A percentile compares a stretch with the other conserved stretches of the same genome.
Evolutionary conservation across 2,888 invertebrate genomes (phyloP).

Genomic region (Nowickia ferox): DNA sequence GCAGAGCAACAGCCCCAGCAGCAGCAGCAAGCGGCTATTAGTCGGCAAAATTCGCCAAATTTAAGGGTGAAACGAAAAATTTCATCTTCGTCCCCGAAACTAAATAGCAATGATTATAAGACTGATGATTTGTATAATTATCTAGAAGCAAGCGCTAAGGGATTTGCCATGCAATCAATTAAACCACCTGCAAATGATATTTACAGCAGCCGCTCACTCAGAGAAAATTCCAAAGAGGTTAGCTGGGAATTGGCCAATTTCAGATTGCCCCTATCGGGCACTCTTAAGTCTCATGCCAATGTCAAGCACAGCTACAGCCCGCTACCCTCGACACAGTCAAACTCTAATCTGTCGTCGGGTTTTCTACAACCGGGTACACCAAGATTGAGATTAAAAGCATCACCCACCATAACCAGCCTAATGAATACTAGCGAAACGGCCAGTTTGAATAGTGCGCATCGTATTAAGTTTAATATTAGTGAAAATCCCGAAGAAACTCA

Average conservation of each 20-base stretch:
- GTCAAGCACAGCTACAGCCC: constrained; percentile 68
- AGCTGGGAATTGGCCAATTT: constrained; percentile 79
- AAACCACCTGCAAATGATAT: constrained; percentile 72
- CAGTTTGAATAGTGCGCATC: constrained; percentile 75
- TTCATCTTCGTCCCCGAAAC: constrained; percentile 81
- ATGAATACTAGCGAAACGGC: constrained; percentile 74
- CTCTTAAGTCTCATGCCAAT: constrained; percentile 76
- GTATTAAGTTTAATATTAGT: constrained; percentile 75
- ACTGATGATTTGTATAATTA: constrained; percentile 75
- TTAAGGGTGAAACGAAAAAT: constrained; percentile 80
- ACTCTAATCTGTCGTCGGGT: constrained; percentile 78
- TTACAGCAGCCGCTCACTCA: constrained; percentile 77
- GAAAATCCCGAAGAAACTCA: constrained; percentile 63
- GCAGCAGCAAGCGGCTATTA: constrained; percentile 21
- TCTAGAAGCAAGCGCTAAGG: constrained; percentile 71
- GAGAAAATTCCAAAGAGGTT: constrained; percentile 72
- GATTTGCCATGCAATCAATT: constrained; percentile 16
- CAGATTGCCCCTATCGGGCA: constrained; percentile 78
- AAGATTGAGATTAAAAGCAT: constrained; percentile 75
- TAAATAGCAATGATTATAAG: constrained; percentile 77
- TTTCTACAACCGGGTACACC: constrained; percentile 75
- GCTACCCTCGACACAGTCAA: constrained; percentile 77
- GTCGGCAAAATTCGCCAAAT: constrained; percentile 75
- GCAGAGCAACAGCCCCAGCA: background rate
- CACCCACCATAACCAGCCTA: constrained; percentile 79